Percentiles rank a stretch among this genome's conserved stretches.
These are phyloP conservation scores for human DNA, from an alignment of 2,113 vertebrate genomes.

Conservation along the genomic window GRCh38 chr1:226700501-226701000, in stretches of 20 bases:
- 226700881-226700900: background rate
- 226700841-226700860: background rate
- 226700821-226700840: background rate
- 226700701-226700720: background rate
- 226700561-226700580: background rate
- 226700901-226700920: background rate
- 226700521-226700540: too few relatives aligned
- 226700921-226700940: background rate
- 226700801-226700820: background rate
- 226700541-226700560: too few relatives aligned
- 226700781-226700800: background rate
- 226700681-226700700: background rate
- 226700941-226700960: background rate
- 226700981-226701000: background rate
- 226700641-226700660: background rate
- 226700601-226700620: background rate
- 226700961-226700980: background rate
- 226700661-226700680: background rate
- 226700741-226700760: background rate
- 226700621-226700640: background rate
- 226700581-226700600: background rate
- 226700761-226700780: background rate
- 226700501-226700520: too few relatives aligned
- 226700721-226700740: background rate
- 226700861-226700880: background rate